These are phyloP conservation scores for Isaurus tuberculatus DNA, from an alignment of 92 coral and sea anemone genomes.

Conservation along the genomic window DNA sequence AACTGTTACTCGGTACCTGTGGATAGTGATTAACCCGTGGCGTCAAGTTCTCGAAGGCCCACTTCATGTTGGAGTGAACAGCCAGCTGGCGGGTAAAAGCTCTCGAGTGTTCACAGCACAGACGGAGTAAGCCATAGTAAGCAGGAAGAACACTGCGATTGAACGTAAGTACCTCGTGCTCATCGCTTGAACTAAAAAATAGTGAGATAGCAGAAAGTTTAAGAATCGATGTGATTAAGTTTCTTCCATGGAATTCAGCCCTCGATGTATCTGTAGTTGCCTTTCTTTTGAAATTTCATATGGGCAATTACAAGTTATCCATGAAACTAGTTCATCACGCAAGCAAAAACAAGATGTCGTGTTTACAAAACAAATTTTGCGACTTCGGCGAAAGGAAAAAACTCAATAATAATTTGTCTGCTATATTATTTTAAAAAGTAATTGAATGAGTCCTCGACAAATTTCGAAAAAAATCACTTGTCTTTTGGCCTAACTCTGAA, in stretches of 20 bases:
- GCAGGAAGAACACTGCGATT: conserved; percentile 97
- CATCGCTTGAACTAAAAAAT: conserved; percentile 88
- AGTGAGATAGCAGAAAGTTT: not conserved
- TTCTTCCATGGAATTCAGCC: not conserved
- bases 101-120: conserved; percentile 94
- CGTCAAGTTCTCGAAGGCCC: conserved; percentile 98
- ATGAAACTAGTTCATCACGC: too few relatives aligned
- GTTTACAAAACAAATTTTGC: too few relatives aligned
- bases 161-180: conserved; percentile 94
- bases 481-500: too few relatives aligned
- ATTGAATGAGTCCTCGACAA: too few relatives aligned
- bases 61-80: conserved; percentile 93
- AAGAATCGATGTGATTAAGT: not conserved
- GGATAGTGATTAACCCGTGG: conserved; percentile 95
- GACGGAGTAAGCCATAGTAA: conserved; percentile 89
- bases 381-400: too few relatives aligned
- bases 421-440: too few relatives aligned
- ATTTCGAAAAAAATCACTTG: too few relatives aligned
- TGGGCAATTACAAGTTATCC: too few relatives aligned
- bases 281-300: too few relatives aligned
- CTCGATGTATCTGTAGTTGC: too few relatives aligned
- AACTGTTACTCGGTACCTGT: conserved; percentile 66
- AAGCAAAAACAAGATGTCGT: too few relatives aligned
- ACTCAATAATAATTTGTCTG: too few relatives aligned
- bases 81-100: conserved; percentile 91